A percentile compares a stretch with the other conserved stretches of the same genome.
Conservation (phyloP, 2,113 vertebrate genomes). For the Campylomormyrus numenius region DNA sequence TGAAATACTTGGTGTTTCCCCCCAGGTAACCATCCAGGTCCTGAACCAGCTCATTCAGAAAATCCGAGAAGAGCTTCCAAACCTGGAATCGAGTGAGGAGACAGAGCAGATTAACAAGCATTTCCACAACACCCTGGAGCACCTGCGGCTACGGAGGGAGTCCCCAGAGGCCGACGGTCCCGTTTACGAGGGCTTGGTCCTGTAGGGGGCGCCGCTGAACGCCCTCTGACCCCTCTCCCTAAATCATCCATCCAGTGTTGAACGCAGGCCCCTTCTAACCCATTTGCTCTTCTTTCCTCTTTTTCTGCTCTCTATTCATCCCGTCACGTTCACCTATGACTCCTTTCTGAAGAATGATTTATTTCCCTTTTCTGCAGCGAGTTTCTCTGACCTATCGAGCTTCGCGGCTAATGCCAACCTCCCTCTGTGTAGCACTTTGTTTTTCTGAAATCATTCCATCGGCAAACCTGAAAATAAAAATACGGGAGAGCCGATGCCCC, state of each 20-base stretch:
- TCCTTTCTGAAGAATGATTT: background rate
- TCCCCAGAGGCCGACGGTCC: slow-evolving; percentile 88
- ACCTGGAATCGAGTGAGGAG: slow-evolving; percentile 92
- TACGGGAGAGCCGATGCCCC: background rate
- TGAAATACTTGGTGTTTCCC: background rate
- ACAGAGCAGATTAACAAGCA: slow-evolving; percentile 99
- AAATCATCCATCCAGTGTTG: slow-evolving; percentile 29
- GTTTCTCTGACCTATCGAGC: slow-evolving; percentile 66
- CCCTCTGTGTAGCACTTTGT: slow-evolving; percentile 24
- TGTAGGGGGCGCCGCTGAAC: slow-evolving; percentile 55
- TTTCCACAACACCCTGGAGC: slow-evolving; percentile 97
- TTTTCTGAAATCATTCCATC: slow-evolving; percentile 22
- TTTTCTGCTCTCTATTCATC: background rate
- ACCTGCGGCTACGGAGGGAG: slow-evolving; percentile 87
- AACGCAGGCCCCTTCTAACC: background rate
- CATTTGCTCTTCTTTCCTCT: background rate
- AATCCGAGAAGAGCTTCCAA: slow-evolving; percentile 94
- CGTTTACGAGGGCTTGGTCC: slow-evolving; percentile 87
- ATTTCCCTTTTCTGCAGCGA: slow-evolving; percentile 52
- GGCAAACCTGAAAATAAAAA: background rate
- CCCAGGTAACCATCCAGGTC: slow-evolving; percentile 91
- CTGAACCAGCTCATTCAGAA: slow-evolving; percentile 98
- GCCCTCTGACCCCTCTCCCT: background rate
- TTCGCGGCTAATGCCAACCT: slow-evolving; percentile 42
- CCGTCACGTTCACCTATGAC: background rate